Evolutionary conservation across 1,140 invertebrate genomes (phyloP).

Genomic region (Aricia agestis): DNA sequence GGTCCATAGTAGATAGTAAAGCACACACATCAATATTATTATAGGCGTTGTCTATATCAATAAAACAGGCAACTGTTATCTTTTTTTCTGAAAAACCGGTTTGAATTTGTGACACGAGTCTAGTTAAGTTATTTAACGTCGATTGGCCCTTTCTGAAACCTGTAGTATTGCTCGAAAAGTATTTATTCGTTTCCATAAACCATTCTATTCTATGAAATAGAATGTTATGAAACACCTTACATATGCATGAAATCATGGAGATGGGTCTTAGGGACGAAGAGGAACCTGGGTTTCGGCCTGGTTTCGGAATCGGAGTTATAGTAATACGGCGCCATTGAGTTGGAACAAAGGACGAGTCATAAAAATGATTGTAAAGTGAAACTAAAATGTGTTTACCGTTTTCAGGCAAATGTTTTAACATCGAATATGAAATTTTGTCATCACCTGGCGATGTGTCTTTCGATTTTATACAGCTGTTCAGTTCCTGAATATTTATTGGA

Average conservation of each 20-base stretch:
- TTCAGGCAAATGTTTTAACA: conserved; percentile 25
- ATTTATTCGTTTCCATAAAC: conserved; percentile 19
- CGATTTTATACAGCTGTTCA: conserved; percentile 26
- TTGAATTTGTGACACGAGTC: conserved; percentile 12
- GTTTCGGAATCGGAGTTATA: conserved; percentile 27
- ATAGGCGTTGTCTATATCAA: conserved; percentile 19
- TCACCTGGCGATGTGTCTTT: conserved; percentile 31
- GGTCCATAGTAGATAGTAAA: conserved; percentile 6
- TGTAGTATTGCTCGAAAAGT: not conserved
- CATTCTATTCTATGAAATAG: conserved; percentile 19
- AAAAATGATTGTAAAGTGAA: conserved; percentile 24
- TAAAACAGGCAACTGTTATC: conserved; percentile 15
- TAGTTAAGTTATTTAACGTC: conserved; percentile 9
- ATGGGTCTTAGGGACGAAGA: conserved; percentile 24
- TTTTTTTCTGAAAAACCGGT: conserved; percentile 11
- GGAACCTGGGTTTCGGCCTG: conserved; percentile 8
- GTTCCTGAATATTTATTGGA: conserved; percentile 23
- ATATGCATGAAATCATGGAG: conserved; percentile 29
- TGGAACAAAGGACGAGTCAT: conserved; percentile 20
- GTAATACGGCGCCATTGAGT: conserved; percentile 22
- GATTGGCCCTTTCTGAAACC: conserved; percentile 13
- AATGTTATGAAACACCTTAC: conserved; percentile 27
- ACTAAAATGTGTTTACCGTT: conserved; percentile 23
- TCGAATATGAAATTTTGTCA: conserved; percentile 30
- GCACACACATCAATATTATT: conserved; percentile 15